Percentiles rank a stretch among this genome's conserved stretches.
phyloP scores from a whole-genome alignment of 1,140 invertebrate genomes.

The Delia radicum region DNA sequence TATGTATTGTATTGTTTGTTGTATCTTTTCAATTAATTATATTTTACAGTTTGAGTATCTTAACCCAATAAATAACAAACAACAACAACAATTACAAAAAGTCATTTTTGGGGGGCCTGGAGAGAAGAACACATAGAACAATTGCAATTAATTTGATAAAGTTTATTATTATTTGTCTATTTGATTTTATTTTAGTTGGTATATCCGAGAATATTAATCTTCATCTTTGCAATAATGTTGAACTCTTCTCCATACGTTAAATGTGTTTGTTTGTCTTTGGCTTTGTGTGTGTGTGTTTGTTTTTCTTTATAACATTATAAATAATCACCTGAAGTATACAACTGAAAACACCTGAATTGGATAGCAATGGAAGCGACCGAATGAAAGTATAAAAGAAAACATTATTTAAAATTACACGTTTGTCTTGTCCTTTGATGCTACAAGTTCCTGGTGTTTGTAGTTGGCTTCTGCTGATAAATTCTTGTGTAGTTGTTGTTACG shows the following conservation, averaged over 20 bases:
- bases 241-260: too few relatives aligned
- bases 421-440: neutral
- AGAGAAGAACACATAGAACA: neutral
- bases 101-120: neutral
- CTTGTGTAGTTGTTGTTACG: neutral
- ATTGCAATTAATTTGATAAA: slow-evolving; percentile 15
- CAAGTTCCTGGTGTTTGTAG: too few relatives aligned
- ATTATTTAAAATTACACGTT: neutral
- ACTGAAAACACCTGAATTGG: too few relatives aligned
- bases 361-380: neutral
- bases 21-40: neutral
- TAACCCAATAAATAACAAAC: neutral
- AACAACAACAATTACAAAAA: neutral
- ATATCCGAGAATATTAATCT: slow-evolving; percentile 2
- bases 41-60: neutral
- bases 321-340: neutral
- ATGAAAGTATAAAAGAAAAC: neutral
- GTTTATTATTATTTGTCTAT: slow-evolving; percentile 21
- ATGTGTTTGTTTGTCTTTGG: neutral
- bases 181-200: neutral
- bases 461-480: too few relatives aligned
- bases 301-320: neutral
- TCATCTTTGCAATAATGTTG: neutral
- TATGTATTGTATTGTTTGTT: too few relatives aligned
- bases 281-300: neutral